Base-by-base conservation (phyloP, 2,113 vertebrate species). In the Bostrychus sinensis region DNA sequence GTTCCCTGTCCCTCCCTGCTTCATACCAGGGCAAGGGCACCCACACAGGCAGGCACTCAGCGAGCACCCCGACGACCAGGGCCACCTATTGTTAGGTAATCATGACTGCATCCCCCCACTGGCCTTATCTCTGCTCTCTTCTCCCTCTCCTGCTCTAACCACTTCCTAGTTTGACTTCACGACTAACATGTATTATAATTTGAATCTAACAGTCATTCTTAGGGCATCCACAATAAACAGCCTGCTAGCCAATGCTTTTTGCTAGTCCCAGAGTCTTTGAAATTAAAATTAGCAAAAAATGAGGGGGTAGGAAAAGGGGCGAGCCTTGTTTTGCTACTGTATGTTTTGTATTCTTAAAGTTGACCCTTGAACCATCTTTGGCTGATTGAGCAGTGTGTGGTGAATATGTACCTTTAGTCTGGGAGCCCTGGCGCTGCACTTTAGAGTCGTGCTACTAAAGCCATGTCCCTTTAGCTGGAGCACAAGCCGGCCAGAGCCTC, bases 31-130 rank as follows among this genome's bases (percentile, higher is more conserved):
- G 89, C 89, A 88, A 81, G 87, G 84, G 83, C 83, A 77, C 80
- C 92, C 78, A 86, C 88, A 88, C 91, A 92, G 73, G 67, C 92
- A 91, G 88, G 83, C 91, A 83, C 83, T 90, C 89, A 87, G 88
- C 92, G 81, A 81, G 86, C 85, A 88, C 89, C 87, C 84, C 62
- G 91, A 89, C 66, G 89, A 91, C 89, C 89, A 88, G 89, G 91
- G 85, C 86, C 87, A 80, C 84, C 87, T 81, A 46, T 80, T 87
- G 91, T 93, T 93, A 93, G 92, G 92, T 93, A 93, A 93, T 92
- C 89, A 88, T 87, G 83, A 91, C 90, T 91, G 89, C 91, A 92
- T 91, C 91, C 89, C 86, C 82, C 83, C 83, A 82, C 83, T 86
- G 81, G 88, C 76, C 86, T 88, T 88, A 83, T 89, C 78, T 89